Evolutionary conservation across 2,888 invertebrate genomes (phyloP), one percentile per base, ranked within the genome.

Genomic region (Idaea dimidiata): DNA sequence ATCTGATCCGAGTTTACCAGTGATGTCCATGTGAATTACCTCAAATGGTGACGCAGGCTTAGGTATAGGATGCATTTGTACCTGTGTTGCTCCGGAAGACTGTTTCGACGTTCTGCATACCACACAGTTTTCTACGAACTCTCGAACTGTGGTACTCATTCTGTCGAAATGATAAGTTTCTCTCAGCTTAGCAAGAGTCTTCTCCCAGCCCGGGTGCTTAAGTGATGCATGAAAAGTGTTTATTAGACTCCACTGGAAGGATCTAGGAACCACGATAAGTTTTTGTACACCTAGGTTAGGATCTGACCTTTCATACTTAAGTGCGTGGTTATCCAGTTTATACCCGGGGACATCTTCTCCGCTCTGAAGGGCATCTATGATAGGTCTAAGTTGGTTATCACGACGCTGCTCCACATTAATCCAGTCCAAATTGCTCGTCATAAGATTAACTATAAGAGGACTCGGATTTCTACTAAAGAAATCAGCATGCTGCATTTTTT

Each of bases 401-500:
- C 63, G 60, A 18, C 63, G 61, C 33, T 75, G 74, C 58, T 75
- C 76, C 0, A 75, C 56, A 0, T 74, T 63, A 0, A 74, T 0
- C 76, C 76, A 76, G 0, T 76, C 70, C 0, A 64, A 3, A 17
- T 74, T 59, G 6, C 17, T 68, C 0, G 68, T 69, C 59, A 70
- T 62, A 0, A 72, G 6, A 16, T 74, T 73, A 8, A 75, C 68
- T 7, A 57, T 24, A 0, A 64, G 2, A 0, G 17, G 10, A 1
- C 3, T 32, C 0, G 70, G 73, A 32, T 77, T 76, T 56, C n/a
- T n/a, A n/a, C n/a, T n/a, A n/a, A n/a, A n/a, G n/a, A n/a, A n/a
- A n/a, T n/a, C n/a, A n/a, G n/a, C 78, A 54, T 54, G 54, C n/a
- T 54, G 54, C 8, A 54, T 8, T 14, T 16, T 16, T 16, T 54